Evolutionary conservation across 2,113 vertebrate species (phyloP).

Genomic region (Promerops cafer): DNA sequence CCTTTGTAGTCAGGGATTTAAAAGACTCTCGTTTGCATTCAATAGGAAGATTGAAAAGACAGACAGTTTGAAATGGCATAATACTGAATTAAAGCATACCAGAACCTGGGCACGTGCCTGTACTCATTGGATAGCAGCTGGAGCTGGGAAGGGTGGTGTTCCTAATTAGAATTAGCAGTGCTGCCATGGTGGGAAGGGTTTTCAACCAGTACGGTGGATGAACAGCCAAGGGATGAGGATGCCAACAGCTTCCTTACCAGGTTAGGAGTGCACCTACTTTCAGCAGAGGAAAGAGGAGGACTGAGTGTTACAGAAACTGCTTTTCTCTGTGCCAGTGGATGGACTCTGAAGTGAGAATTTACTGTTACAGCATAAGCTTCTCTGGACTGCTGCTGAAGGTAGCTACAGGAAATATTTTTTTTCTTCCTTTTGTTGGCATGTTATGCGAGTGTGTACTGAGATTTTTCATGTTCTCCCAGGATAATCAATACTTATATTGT

Average conservation of each 20-base stretch:
- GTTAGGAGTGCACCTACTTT: accelerated
- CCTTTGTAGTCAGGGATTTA: background rate
- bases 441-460: background rate
- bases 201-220: accelerated
- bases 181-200: background rate
- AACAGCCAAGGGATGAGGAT: background rate
- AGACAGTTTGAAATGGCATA: background rate
- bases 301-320: background rate
- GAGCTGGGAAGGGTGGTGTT: background rate
- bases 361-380: background rate
- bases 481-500: background rate
- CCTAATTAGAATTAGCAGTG: background rate
- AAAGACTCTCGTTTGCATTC: background rate
- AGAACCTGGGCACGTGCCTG: background rate
- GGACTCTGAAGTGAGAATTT: background rate
- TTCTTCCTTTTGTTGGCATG: background rate
- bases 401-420: background rate
- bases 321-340: background rate
- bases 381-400: background rate
- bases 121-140: background rate
- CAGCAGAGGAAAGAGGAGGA: background rate
- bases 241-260: background rate
- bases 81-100: background rate
- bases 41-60: background rate
- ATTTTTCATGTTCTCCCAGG: background rate